A percentile compares a stretch with the other conserved stretches of the same genome.
Conservation (phyloP, 2,113 vertebrate species). For the Syrmaticus mikado region DNA sequence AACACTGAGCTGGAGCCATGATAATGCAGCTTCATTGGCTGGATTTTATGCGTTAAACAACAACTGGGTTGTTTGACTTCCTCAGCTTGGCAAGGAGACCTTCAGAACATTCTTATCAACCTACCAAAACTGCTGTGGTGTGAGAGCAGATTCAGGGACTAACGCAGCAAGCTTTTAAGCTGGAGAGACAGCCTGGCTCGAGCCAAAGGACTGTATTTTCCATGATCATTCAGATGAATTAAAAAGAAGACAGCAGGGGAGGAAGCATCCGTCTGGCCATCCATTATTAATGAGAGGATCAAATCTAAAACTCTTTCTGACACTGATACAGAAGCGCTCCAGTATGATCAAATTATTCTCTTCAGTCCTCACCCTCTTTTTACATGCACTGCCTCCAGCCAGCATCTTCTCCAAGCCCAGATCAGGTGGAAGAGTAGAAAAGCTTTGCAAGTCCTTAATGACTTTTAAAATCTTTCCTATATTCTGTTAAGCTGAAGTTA, state of each 20-base stretch:
- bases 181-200: neutral
- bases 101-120: neutral
- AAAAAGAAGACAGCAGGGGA: constrained; percentile 8
- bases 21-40: neutral
- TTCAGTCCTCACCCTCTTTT: neutral
- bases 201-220: neutral
- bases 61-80: neutral
- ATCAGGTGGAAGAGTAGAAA: neutral
- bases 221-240: neutral
- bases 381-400: neutral
- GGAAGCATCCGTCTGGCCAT: neutral
- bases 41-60: neutral
- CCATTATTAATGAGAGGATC: constrained; percentile 54
- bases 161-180: neutral
- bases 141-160: neutral
- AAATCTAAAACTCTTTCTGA: constrained; percentile 53
- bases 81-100: neutral
- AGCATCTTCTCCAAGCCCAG: neutral
- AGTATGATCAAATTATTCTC: neutral
- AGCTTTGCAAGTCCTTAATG: neutral
- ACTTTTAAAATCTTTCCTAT: neutral
- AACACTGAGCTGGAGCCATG: fast-evolving
- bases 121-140: neutral
- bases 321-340: constrained; percentile 2
- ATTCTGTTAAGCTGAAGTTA: neutral